Base-by-base conservation (phyloP, 2,113 vertebrate species). In the Ceuthmochares aereus region DNA sequence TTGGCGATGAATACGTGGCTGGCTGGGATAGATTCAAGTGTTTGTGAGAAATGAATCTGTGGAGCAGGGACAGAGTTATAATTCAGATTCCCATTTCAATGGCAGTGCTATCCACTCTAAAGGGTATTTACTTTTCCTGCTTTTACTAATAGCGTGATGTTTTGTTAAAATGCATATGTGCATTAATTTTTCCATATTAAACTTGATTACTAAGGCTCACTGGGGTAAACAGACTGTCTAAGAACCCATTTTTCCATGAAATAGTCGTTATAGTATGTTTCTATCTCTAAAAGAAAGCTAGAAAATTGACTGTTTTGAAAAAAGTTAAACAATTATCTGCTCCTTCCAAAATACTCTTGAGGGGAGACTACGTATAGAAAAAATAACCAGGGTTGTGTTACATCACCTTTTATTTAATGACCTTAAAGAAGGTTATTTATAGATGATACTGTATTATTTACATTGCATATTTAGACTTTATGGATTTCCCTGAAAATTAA, bases 1-100 rank as follows among this genome's bases (percentile, higher is more conserved):
- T 51, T 58, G 68, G 26, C 10, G 16, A 18, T 30, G 34, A 36
- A 17, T 78, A 20, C 1, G 0, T n/a, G 36, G 9, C 5, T 84
- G 42, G 3, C 22, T 70, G 51, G n/a, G n/a, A 30, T 66, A 42
- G 32, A 55, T 64, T 75, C 25, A 10, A 29, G 9, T 60, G 47
- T 36, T 64, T 3, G 2, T 54, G 32, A 63, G 66, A 81, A 63
- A 27, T 52, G 70, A 47, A 62, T 68, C 18, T 55, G 42, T 23
- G 7, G 11, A 81, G 47, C 29, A 37, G 14, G 10, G 19, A 7
- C 42, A 54, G 22, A 58, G 14, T n/a, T 84, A 29, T 52, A 18
- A 47, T 87, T 76, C 34, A 22, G 43, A 52, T 82, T 55, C 22
- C 19, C 6, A 26, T 29, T 54, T 77, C 13, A 73, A 8, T 1